Base-by-base conservation (phyloP, 2,797 vertebrate genomes). In the Oreortyx pictus region DNA sequence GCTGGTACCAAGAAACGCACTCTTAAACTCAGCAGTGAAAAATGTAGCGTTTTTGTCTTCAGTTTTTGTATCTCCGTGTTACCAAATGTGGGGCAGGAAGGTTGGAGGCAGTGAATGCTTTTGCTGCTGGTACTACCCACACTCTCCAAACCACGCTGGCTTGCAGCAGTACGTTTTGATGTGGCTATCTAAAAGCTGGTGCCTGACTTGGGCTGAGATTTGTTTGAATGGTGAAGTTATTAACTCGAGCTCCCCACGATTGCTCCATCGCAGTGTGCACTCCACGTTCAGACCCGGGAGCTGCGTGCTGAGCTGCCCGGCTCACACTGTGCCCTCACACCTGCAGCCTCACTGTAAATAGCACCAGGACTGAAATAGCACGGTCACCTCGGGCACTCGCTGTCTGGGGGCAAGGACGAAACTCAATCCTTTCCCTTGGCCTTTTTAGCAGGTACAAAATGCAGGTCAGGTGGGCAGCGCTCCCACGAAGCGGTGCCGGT, bases 291-390 rank as follows among this genome's bases (percentile, higher is more conserved):
- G 60, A 49, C 27, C 50, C 50, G 10, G 50, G 50, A 29, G 27
- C 50, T 52, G 50, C 27, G 27, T 27, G 23, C 18, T 1, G 8
- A 6, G 31, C 0, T 0, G n/a, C 17, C 0, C 1, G 47, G 35
- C 11, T 47, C 0, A 0, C 1, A 23, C 11, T 56, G 46, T 80
- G 83, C 54, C 27, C 2, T 27, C 43, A 0, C 29, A 5, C 6
- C 66, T 10, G 27, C 35, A 37, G n/a, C 25, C 64, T 54, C 2
- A 2, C 81, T 31, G 50, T 14, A 5, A 44, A 14, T 11, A 25
- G 56, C 12, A 6, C 11, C 0, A 0, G 19, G 47, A 15, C 59
- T 44, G 35, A 6, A 77, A 23, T 3, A 3, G 71, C 8, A 31
- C 56, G 4, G 67, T 85, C 79, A 31, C 91, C 94, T 70, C 41